Base-by-base conservation (phyloP, 2,113 vertebrate genomes). In the Todiramphus saurophagus region DNA sequence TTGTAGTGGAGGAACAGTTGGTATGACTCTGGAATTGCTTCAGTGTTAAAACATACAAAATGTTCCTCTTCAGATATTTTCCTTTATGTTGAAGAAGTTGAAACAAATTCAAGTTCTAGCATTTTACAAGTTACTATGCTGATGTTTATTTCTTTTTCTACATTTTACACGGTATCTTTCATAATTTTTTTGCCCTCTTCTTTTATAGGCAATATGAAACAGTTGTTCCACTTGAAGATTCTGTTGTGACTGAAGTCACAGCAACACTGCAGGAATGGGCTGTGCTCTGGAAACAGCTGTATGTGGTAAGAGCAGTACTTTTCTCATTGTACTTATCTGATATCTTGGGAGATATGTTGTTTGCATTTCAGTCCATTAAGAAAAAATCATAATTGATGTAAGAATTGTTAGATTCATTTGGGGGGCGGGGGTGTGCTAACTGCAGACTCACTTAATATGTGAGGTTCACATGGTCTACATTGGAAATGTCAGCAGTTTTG, bases 221-320 rank as follows among this genome's bases (percentile, higher is more conserved):
- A 2, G 99, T 99, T 90, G 98, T 98, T 80, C 99, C 99, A 2
- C 98, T 99, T 16, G 99, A 99, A 97, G 99, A 99, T 96, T 98
- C 98, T 81, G 98, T 99, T 33, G 98, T 99, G 56, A 99, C 99
- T 7, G 99, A 99, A 97, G 99, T 99, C 93, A 99, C 99, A 70
- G 98, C 98, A 3, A 99, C 99, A 0, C 98, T 99, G 44, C 99
- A 99, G 96, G 99, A 99, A 97, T 99, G 99, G 99, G 98, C 99
- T 11, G 97, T 98, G 20, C 98, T 99, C 35, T 99, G 99, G 99
- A 99, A 99, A 86, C 99, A 99, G 97, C 98, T 99, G 25, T 99
- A 99, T 92, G 99, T 99, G 98, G 99, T 99, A 97, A 98, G 99
- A 75, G n/a, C 70, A 76, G 19, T 31, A 20, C 31, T 69, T 28